These are phyloP conservation scores for Exephanes ischioxanthus DNA, from an alignment of 2,888 invertebrate species.

Conservation along the genomic window DNA sequence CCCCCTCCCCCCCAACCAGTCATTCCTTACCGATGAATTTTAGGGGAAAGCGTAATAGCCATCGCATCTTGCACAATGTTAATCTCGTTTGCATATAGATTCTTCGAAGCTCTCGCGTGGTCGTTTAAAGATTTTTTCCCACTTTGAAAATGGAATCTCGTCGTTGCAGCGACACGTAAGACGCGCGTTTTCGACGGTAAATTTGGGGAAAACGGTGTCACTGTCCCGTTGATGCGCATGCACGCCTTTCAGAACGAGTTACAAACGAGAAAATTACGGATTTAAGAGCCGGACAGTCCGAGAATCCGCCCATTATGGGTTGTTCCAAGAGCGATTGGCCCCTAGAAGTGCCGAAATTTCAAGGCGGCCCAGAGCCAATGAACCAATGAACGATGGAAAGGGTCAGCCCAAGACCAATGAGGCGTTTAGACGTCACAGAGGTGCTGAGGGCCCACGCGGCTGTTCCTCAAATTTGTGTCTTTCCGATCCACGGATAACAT, in stretches of 20 bases:
- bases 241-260: conserved; percentile 34
- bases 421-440: conserved; percentile 79
- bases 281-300: conserved; percentile 27
- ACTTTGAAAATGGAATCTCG: conserved; percentile 21
- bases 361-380: conserved; percentile 73
- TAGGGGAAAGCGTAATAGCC: conserved; percentile 81
- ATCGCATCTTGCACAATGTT: conserved; percentile 25
- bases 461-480: conserved; percentile 85
- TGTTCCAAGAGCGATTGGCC: conserved; percentile 52
- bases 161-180: background rate
- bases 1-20: conserved; percentile 64
- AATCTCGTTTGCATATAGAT: conserved; percentile 24
- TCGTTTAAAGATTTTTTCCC: conserved; percentile 8
- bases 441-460: conserved; percentile 84
- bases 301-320: conserved; percentile 32
- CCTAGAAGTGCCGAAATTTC: conserved; percentile 79
- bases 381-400: conserved; percentile 82
- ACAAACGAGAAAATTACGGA: conserved; percentile 61
- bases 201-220: conserved; percentile 84
- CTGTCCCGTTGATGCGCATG: conserved; percentile 76
- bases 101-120: background rate
- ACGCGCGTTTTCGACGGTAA: conserved; percentile 54
- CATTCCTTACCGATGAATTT: conserved; percentile 75
- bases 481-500: conserved; percentile 83
- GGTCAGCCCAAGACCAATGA: conserved; percentile 81